A percentile compares a stretch with the other conserved stretches of the same genome.
Conservation (phyloP, 2,888 invertebrate genomes). For the Folsomia candida region DNA sequence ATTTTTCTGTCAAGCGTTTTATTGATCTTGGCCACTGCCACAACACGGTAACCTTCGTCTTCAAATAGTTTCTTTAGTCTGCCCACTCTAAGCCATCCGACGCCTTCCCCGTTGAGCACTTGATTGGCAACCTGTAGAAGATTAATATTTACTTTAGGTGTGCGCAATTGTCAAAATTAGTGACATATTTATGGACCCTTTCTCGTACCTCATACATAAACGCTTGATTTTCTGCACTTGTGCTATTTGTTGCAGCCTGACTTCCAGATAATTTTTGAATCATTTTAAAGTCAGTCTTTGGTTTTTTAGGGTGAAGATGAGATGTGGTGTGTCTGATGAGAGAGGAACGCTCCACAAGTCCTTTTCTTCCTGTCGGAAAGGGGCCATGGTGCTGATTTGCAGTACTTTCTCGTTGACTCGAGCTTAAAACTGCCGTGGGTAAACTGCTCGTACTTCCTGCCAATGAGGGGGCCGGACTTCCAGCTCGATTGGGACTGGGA, state of each 20-base stretch:
- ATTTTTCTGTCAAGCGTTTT: slow-evolving; percentile 88
- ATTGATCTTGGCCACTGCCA: slow-evolving; percentile 92
- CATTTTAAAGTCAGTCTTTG: slow-evolving; percentile 49
- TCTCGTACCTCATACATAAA: slow-evolving; percentile 92
- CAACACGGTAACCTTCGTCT: slow-evolving; percentile 95
- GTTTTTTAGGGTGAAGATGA: slow-evolving; percentile 58
- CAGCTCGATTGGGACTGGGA: slow-evolving; percentile 54
- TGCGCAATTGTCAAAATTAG: too few species aligned
- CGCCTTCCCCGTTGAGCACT: slow-evolving; percentile 86
- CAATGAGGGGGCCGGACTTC: slow-evolving; percentile 56
- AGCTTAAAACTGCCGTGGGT: slow-evolving; percentile 47
- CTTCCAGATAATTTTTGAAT: slow-evolving; percentile 65
- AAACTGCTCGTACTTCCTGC: slow-evolving; percentile 51
- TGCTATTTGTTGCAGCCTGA: slow-evolving; percentile 64
- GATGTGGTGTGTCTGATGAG: slow-evolving; percentile 75
- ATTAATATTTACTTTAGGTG: background rate
- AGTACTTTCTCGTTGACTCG: slow-evolving; percentile 35
- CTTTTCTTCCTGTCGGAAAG: slow-evolving; percentile 69
- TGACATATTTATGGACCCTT: slow-evolving; percentile 56
- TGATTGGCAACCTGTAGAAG: slow-evolving; percentile 69
- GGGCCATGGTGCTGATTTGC: slow-evolving; percentile 66
- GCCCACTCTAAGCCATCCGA: slow-evolving; percentile 93
- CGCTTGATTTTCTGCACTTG: slow-evolving; percentile 86
- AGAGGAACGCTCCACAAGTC: slow-evolving; percentile 83
- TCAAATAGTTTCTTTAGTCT: slow-evolving; percentile 94